phyloP scores from a whole-genome alignment of 2,113 vertebrate genomes.

The Cariama cristata region DNA sequence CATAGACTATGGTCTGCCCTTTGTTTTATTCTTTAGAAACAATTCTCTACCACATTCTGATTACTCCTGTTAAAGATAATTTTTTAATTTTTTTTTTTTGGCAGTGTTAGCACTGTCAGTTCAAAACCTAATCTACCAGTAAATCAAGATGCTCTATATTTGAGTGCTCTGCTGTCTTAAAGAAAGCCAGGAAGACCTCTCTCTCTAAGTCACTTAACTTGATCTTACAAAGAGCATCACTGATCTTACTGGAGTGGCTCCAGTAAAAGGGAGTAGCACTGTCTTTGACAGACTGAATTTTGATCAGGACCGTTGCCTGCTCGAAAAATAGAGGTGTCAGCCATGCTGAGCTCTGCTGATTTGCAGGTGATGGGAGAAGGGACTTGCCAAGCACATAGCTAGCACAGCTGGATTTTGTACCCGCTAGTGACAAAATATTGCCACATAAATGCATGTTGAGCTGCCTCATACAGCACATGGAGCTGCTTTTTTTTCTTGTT shows the following conservation, averaged over 20 bases:
- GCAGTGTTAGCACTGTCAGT: neutral
- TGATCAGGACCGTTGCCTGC: neutral
- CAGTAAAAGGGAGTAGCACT: neutral
- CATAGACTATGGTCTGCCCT: neutral
- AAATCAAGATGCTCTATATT: neutral
- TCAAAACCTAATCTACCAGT: neutral
- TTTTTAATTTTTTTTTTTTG: neutral
- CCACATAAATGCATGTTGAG: neutral
- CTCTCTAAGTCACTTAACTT: neutral
- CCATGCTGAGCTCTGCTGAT: neutral
- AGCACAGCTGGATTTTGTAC: neutral
- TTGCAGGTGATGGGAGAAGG: neutral
- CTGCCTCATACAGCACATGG: neutral
- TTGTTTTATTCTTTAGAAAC: neutral
- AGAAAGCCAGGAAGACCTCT: neutral
- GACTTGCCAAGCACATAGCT: neutral
- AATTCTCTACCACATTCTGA: neutral
- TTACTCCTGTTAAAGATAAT: neutral
- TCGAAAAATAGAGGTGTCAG: neutral
- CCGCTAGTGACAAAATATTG: neutral
- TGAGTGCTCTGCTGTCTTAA: neutral
- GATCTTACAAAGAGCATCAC: neutral
- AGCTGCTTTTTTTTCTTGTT: neutral
- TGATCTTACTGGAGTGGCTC: neutral
- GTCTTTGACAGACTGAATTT: neutral